phyloP scores from a whole-genome alignment of 1,140 invertebrate genomes.

The Ericerus pela region DNA sequence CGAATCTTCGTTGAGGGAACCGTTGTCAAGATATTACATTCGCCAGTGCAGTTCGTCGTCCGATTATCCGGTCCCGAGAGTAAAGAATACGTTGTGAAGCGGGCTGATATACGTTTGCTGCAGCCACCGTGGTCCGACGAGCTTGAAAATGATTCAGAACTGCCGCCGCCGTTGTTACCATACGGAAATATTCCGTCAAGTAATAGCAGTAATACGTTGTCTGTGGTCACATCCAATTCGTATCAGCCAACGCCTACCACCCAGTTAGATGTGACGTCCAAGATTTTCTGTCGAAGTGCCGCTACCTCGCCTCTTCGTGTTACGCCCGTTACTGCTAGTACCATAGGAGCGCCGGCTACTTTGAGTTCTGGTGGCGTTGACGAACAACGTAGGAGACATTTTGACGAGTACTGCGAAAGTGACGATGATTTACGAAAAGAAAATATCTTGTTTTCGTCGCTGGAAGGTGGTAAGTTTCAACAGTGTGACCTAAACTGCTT shows the following conservation, averaged over 20 bases:
- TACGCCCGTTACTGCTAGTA: slow-evolving; percentile 29
- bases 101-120: slow-evolving; percentile 76
- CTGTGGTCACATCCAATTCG: slow-evolving; percentile 13
- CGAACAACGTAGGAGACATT: slow-evolving; percentile 39
- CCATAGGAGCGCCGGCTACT: neutral
- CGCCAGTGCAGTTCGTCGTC: slow-evolving; percentile 61
- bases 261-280: slow-evolving; percentile 2
- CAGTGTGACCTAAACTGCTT: neutral
- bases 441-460: slow-evolving; percentile 63
- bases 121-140: slow-evolving; percentile 92
- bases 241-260: slow-evolving; percentile 14
- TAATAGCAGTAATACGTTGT: neutral
- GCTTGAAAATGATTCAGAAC: slow-evolving; percentile 50
- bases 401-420: slow-evolving; percentile 71
- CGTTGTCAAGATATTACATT: slow-evolving; percentile 50
- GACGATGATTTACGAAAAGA: slow-evolving; percentile 78
- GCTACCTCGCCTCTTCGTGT: neutral
- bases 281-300: neutral
- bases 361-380: slow-evolving; percentile 33
- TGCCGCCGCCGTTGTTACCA: slow-evolving; percentile 16
- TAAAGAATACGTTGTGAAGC: slow-evolving; percentile 46
- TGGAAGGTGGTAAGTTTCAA: slow-evolving; percentile 44
- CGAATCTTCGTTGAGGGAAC: slow-evolving; percentile 71
- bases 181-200: slow-evolving; percentile 16
- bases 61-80: slow-evolving; percentile 40